Evolutionary conservation across 2,888 invertebrate species (phyloP), one percentile per base, ranked within the genome.

Genomic region (Hirtodrosophila trivittata): DNA sequence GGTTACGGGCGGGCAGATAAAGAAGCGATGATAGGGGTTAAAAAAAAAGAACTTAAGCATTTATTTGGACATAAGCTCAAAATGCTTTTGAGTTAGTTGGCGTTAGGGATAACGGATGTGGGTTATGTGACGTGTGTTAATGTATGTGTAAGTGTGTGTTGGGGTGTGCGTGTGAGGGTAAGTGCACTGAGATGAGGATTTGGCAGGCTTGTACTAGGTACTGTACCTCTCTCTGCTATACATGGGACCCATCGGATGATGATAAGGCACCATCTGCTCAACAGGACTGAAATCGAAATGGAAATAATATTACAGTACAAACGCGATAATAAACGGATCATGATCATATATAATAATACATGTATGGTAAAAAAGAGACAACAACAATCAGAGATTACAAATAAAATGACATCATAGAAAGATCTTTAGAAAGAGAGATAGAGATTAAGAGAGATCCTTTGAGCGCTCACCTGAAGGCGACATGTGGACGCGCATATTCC

Each of bases 401-500:
- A 72, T 50, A 8, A 73, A 57, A 25, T 2, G 2, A 47, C 26
- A 41, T 38, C 5, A 21, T 21, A 21, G 2, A 21, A 3, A 21
- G 2, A 21, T 21, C 2, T 21, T 3, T 3, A 21, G 2, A 21
- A 5, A 21, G 18, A 21, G 2, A 21, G 5, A 21, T 21, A 21
- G 18, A 6, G 35, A 10, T 35, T 6, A 35, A 10, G 7, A 35
- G 14, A 35, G 9, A 13, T 10, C 8, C 13, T 35, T 35, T 7
- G 30, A 35, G 9, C 12, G 60, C 87, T 72, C 55, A 91, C 91
- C 97, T 92, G 92, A 97, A 97, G 7, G 97, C 97, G 43, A 96
- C 96, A 89, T 98, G 98, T 0, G 98, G 98, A 73, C 98, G 92
- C 5, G 97, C 97, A 89, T 98, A 98, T 89, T 98, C 98, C 0